A percentile compares a stretch with the other conserved stretches of the same genome.
These are phyloP conservation scores for Anthopleura sola DNA, from an alignment of 64 coral and sea anemone species.

Conservation along the genomic window DNA sequence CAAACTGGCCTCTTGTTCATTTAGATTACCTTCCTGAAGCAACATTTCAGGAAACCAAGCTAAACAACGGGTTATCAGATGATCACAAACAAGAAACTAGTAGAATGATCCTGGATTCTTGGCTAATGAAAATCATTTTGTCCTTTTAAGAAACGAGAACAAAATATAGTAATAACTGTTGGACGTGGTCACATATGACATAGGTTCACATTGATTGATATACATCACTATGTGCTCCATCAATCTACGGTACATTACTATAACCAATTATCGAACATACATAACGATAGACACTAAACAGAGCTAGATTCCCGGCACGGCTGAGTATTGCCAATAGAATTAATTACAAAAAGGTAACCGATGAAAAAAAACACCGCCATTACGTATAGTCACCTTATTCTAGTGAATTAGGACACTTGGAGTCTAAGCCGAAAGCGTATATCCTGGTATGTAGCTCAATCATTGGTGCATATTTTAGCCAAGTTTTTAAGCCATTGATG, in stretches of 20 bases:
- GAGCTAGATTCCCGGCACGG: neutral
- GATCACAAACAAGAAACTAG: neutral
- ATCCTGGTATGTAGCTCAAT: neutral
- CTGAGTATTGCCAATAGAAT: neutral
- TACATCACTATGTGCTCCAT: constrained; percentile 1
- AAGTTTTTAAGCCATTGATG: too few species aligned
- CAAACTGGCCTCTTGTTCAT: neutral
- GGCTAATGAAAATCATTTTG: neutral
- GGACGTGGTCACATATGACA: neutral
- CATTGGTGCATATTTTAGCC: neutral
- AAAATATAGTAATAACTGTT: neutral
- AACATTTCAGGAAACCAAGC: neutral
- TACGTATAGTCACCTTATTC: neutral
- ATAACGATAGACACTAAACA: constrained; percentile 6
- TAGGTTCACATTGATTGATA: neutral
- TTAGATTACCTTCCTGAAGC: neutral
- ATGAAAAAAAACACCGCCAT: neutral
- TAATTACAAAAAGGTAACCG: neutral
- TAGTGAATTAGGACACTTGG: neutral
- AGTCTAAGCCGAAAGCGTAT: neutral
- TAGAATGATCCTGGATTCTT: neutral
- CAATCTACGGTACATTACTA: constrained; percentile 8
- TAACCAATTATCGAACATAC: constrained; percentile 8
- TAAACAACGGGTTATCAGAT: neutral
- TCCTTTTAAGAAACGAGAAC: neutral